phyloP scores from a whole-genome alignment of 1,140 invertebrate genomes.

The Saccostrea cuccullata region DNA sequence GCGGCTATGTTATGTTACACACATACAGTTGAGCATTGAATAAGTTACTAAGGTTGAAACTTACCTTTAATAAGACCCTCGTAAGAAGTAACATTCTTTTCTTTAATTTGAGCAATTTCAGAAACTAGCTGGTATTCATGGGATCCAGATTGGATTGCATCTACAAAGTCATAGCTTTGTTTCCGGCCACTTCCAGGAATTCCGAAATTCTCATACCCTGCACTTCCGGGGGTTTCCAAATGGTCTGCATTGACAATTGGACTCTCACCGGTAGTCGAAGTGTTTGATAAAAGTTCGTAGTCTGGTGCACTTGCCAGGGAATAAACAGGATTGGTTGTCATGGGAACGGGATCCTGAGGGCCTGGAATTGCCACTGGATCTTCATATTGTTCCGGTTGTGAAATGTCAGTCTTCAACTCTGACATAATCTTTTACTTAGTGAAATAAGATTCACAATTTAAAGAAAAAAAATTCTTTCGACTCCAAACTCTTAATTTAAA shows the following conservation, averaged over 20 bases:
- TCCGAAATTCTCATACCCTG: background rate
- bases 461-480: too few species aligned
- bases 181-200: background rate
- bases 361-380: background rate
- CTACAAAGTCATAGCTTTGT: constrained; percentile 2
- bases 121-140: constrained; percentile 7
- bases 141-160: background rate
- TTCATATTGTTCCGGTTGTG: background rate
- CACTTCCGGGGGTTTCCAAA: background rate
- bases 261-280: too few species aligned
- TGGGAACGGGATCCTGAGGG: background rate
- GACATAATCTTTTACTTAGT: background rate
- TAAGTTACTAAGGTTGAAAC: background rate
- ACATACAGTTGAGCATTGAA: too few species aligned
- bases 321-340: background rate
- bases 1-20: too few species aligned
- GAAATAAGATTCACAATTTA: too few species aligned
- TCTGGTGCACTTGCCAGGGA: background rate
- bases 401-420: background rate
- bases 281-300: background rate
- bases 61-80: background rate
- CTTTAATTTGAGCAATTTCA: background rate
- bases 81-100: background rate
- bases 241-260: background rate
- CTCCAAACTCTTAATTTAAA: too few species aligned